Conservation (phyloP, 2,797 vertebrate genomes). For the Cheirogaleus major region DNA sequence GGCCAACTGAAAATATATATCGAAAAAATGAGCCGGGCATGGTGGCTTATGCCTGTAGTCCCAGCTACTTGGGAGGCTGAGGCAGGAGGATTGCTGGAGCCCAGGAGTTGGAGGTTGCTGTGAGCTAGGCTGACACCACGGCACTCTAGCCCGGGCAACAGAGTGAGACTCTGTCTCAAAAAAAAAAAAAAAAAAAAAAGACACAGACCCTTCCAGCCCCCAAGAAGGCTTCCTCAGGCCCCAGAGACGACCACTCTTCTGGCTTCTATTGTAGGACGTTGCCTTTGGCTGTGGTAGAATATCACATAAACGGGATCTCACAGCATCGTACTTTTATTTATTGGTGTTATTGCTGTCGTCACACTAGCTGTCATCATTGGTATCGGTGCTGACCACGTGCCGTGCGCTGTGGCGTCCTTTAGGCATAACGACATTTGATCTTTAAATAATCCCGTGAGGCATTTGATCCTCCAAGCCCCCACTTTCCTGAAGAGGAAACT, state of each 20-base stretch:
- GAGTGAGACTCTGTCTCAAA: too few relatives aligned
- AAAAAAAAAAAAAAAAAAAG: too few relatives aligned
- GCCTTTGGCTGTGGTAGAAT: not conserved
- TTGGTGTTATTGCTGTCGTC: not conserved
- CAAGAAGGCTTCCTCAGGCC: not conserved
- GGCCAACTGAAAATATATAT: too few relatives aligned
- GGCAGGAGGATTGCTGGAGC: too few relatives aligned
- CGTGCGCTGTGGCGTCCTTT: not conserved
- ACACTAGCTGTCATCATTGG: not conserved
- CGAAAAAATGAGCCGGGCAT: too few relatives aligned
- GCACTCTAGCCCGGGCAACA: too few relatives aligned
- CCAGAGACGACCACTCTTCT: not conserved
- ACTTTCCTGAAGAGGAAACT: slow-evolving; percentile 31
- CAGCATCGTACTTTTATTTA: not conserved
- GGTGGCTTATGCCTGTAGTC: too few relatives aligned
- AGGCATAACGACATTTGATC: not conserved
- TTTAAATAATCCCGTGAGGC: not conserved
- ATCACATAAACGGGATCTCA: not conserved
- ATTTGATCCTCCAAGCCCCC: not conserved
- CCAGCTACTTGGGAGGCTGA: too few relatives aligned
- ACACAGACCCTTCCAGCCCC: not conserved
- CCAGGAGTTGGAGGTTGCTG: too few relatives aligned
- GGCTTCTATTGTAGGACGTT: not conserved
- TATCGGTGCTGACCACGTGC: not conserved
- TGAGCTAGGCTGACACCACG: too few relatives aligned